Evolutionary conservation across 1,140 invertebrate genomes (phyloP).

Genomic region (Nautilus pompilius): DNA sequence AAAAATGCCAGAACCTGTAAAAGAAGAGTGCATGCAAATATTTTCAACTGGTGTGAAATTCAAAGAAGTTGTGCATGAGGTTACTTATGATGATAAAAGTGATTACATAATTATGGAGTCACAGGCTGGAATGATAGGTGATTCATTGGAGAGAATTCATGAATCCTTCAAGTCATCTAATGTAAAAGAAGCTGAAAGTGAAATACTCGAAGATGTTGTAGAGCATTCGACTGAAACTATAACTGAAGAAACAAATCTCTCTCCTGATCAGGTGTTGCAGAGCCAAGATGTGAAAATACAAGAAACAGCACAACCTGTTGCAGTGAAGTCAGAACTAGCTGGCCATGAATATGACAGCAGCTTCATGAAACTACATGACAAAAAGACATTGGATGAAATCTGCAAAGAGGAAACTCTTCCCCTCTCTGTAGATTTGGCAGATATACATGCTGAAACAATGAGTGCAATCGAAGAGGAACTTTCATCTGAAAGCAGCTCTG

Average conservation of each 20-base stretch:
- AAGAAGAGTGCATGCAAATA: neutral
- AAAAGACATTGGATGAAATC: too few relatives aligned
- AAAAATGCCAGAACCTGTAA: constrained; percentile 5
- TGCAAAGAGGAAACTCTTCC: neutral
- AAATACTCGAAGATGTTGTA: neutral
- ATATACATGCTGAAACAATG: neutral
- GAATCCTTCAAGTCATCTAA: neutral
- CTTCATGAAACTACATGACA: too few relatives aligned
- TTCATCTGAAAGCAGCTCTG: constrained; percentile 32
- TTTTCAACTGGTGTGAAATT: neutral
- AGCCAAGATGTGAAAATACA: neutral
- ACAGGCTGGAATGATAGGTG: neutral
- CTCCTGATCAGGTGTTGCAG: neutral
- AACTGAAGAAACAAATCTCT: neutral
- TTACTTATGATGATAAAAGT: neutral
- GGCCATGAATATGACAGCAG: too few relatives aligned
- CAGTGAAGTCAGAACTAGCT: neutral
- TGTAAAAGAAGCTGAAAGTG: too few relatives aligned
- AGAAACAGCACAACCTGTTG: neutral
- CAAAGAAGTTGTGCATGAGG: neutral
- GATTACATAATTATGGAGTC: neutral
- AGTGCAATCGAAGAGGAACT: neutral
- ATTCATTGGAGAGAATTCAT: neutral
- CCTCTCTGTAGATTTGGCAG: neutral
- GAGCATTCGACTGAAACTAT: neutral